These are phyloP conservation scores for Griposia aprilina DNA, from an alignment of 2,888 invertebrate genomes.

Conservation along the genomic window DNA sequence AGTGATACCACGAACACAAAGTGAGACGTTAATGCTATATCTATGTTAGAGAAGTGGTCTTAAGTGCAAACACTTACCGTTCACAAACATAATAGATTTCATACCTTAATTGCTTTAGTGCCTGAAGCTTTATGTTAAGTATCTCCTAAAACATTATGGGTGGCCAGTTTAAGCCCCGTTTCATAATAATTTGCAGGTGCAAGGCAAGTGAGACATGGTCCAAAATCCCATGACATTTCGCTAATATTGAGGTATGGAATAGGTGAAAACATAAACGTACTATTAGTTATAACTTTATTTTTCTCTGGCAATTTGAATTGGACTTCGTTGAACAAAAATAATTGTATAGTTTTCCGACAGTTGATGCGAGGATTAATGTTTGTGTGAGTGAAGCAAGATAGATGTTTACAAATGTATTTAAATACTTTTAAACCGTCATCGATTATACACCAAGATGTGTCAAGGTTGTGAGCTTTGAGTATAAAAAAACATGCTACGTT, in stretches of 20 bases:
- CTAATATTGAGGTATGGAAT: not conserved
- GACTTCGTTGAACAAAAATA: not conserved
- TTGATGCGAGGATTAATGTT: not conserved
- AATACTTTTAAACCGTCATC: slow-evolving; percentile 30
- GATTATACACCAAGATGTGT: slow-evolving; percentile 17
- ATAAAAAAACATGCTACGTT: not conserved
- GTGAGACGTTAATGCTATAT: slow-evolving; percentile 16
- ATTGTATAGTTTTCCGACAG: slow-evolving; percentile 2
- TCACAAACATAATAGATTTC: slow-evolving; percentile 14
- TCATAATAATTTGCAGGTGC: not conserved
- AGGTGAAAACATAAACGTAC: not conserved
- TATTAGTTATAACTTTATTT: not conserved
- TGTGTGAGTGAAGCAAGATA: slow-evolving; percentile 7
- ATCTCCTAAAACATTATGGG: not conserved
- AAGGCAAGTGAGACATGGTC: not conserved
- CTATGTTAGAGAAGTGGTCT: not conserved
- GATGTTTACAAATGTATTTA: slow-evolving; percentile 40
- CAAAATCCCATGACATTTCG: not conserved
- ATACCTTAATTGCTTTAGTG: slow-evolving; percentile 16
- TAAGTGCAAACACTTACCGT: slow-evolving; percentile 17
- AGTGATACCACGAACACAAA: not conserved
- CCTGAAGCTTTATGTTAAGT: not conserved
- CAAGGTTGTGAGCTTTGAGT: slow-evolving; percentile 30
- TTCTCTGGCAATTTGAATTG: not conserved
- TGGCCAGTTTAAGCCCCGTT: too few relatives aligned